Base-by-base conservation (phyloP, 2,797 vertebrate genomes). In the Trachops cirrhosus region DNA sequence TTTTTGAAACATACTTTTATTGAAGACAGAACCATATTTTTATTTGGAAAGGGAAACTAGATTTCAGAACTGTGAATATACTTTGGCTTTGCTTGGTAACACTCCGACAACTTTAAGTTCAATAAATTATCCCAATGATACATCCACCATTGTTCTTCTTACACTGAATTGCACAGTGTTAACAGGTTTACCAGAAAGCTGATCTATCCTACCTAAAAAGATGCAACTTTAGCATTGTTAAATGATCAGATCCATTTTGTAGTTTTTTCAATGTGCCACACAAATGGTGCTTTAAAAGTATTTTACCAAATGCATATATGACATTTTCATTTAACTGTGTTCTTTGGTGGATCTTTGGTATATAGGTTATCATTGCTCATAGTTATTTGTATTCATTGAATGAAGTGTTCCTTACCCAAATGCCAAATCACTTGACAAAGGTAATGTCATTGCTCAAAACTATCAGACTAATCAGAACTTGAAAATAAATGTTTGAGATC, bases 401-500 rank as follows among this genome's bases (percentile, higher is more conserved):
- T n/a, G 39, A 96, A 88, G 0, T 83, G 9, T 64, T 68, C 29
- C 24, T 10, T 74, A 26, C 0, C n/a, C n/a, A 92, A 32, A 8
- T 96, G 11, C 7, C 44, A 24, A 74, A 34, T 88, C 19, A 46
- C 4, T 6, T 10, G 5, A 82, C 59, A 77, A 94, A 87, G 46
- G 52, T 32, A 91, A 10, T 54, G 44, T 78, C 39, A 77, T 54
- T 87, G 29, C 68, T 94, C 57, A 80, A 77, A 89, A 32, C 37
- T 73, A 79, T 79, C n/a, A 64, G 22, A 59, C 75, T 77, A 75
- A 57, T 86, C 29, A 70, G 22, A 86, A 46, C 29, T n/a, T 12
- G 6, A 77, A 95, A 91, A 91, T 41, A 80, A 83, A 59, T 77
- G 16, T 73, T 85, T 80, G 50, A 94, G 46, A 86, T n/a, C 12